Conservation (phyloP, 2,797 vertebrate genomes). For the Peromyscus melanophrys region DNA sequence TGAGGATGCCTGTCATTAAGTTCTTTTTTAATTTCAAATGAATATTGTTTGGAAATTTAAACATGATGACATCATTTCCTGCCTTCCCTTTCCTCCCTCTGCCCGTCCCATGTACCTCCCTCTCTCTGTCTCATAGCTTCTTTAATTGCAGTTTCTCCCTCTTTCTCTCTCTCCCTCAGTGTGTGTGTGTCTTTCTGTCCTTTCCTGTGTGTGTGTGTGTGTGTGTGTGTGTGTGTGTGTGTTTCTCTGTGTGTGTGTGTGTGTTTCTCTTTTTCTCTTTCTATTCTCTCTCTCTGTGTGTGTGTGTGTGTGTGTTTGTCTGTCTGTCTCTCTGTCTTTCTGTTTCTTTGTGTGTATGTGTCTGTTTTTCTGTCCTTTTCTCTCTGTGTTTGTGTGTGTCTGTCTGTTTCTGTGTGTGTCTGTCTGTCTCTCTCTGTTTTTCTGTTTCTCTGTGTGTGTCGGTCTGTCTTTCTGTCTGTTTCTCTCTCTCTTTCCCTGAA, state of each 20-base stretch:
- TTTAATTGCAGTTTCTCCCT: too few species aligned
- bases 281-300: too few species aligned
- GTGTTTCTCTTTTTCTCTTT: fast-evolving
- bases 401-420: too few species aligned
- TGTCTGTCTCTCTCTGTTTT: background rate
- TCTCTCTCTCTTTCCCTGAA: background rate
- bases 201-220: too few species aligned
- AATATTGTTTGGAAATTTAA: background rate
- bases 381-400: background rate
- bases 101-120: background rate
- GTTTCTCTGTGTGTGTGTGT: too few species aligned
- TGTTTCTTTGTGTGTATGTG: background rate
- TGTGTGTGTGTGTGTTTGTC: background rate
- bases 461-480: background rate
- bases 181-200: background rate
- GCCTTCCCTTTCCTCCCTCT: background rate
- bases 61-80: background rate
- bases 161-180: too few species aligned
- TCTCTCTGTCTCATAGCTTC: too few species aligned
- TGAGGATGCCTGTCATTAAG: background rate
- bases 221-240: too few species aligned
- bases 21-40: background rate
- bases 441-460: too few species aligned
- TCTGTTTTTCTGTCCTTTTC: too few species aligned
- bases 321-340: background rate